A percentile compares a stretch with the other conserved stretches of the same genome.
Evolutionary conservation across 2,797 vertebrate genomes (phyloP).

Genomic region (Loriculus beryllinus): DNA sequence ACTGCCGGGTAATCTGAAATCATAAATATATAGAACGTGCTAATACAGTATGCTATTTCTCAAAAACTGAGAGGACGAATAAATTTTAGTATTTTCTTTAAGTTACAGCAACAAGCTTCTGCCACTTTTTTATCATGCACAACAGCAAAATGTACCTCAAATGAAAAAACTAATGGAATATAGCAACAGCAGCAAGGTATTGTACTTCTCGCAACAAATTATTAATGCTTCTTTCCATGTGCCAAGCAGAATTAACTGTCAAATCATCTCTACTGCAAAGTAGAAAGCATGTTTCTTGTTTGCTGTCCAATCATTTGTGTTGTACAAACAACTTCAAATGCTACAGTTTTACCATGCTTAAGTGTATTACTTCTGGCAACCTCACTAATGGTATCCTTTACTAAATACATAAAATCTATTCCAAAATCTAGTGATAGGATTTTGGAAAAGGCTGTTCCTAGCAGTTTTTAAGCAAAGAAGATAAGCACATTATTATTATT

Average conservation of each 20-base stretch:
- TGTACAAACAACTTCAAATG: conserved; percentile 22
- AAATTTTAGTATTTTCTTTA: conserved; percentile 20
- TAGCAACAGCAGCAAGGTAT: conserved; percentile 40
- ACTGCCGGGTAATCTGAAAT: neutral
- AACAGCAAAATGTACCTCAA: conserved; percentile 45
- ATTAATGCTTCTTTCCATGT: conserved; percentile 38
- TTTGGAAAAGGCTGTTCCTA: neutral
- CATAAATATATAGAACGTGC: neutral
- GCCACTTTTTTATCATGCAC: neutral
- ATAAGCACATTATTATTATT: neutral
- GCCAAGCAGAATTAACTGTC: conserved; percentile 44
- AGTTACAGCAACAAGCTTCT: conserved; percentile 20
- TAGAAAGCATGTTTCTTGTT: conserved; percentile 10
- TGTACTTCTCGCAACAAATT: conserved; percentile 44
- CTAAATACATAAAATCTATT: conserved; percentile 27
- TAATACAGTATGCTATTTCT: conserved; percentile 12
- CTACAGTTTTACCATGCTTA: conserved; percentile 48
- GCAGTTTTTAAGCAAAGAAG: neutral
- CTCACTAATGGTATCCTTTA: conserved; percentile 55
- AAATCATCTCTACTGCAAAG: conserved; percentile 55
- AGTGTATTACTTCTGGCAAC: conserved; percentile 59
- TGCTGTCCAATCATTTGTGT: conserved; percentile 48
- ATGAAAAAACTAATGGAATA: neutral
- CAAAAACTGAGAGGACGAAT: conserved; percentile 10
- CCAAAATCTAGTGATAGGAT: conserved; percentile 25